Percentiles rank a stretch among this genome's conserved stretches.
Evolutionary conservation across 1,140 invertebrate genomes (phyloP).

Genomic region (Hyphantria cunea): DNA sequence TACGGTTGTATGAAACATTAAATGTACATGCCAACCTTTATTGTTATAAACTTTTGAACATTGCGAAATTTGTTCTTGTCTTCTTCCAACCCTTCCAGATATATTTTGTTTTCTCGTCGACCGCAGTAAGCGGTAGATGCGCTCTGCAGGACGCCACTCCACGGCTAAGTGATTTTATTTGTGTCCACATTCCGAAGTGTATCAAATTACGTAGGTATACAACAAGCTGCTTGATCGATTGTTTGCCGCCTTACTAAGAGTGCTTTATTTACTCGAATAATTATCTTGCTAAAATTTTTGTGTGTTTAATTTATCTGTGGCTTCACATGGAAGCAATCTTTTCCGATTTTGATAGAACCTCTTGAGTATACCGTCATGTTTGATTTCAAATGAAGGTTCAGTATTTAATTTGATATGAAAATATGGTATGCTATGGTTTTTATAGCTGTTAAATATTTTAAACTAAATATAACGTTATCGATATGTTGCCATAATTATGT

Average conservation of each 20-base stretch:
- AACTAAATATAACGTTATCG: too few relatives aligned
- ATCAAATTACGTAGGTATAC: conserved; percentile 71
- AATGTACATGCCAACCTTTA: too few relatives aligned
- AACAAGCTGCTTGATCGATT: conserved; percentile 77
- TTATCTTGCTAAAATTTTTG: conserved; percentile 34
- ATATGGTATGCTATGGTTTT: too few relatives aligned
- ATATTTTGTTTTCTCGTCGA: conserved; percentile 41
- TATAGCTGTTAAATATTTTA: too few relatives aligned
- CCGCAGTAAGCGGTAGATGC: conserved; percentile 55
- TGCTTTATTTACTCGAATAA: conserved; percentile 65
- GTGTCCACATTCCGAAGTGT: conserved; percentile 76
- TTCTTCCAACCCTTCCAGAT: conserved; percentile 35
- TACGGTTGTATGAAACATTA: not conserved
- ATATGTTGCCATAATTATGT: too few relatives aligned
- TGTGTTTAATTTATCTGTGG: conserved; percentile 14
- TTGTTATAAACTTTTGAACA: not conserved
- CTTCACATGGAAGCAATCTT: not conserved
- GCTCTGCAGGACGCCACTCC: conserved; percentile 67
- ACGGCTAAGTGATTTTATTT: conserved; percentile 78
- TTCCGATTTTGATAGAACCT: too few relatives aligned
- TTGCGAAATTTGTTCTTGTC: conserved; percentile 1
- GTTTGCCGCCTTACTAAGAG: conserved; percentile 55
- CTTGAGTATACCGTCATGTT: too few relatives aligned
- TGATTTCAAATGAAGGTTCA: too few relatives aligned
- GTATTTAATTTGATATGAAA: too few relatives aligned